Evolutionary conservation across 2,797 vertebrate genomes (phyloP).

Genomic region (Otus scops): DNA sequence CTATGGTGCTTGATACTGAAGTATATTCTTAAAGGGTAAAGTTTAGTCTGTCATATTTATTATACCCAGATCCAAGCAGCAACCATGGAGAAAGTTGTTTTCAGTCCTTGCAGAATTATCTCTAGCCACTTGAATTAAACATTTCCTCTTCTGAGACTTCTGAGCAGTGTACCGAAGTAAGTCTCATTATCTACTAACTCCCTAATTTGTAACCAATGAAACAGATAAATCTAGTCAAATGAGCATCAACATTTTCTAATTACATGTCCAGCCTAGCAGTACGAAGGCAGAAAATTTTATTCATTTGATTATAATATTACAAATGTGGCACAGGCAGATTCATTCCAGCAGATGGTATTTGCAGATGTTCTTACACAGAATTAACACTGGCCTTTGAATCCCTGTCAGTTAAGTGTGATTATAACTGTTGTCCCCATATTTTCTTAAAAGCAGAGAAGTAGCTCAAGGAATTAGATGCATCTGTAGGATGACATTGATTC

Average conservation of each 20-base stretch:
- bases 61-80: background rate
- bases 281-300: background rate
- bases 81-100: background rate
- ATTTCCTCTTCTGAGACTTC: background rate
- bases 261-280: conserved; percentile 16
- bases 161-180: background rate
- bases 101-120: background rate
- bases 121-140: conserved; percentile 1
- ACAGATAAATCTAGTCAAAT: conserved; percentile 29
- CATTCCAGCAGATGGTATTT: conserved; percentile 20
- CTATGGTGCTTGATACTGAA: background rate
- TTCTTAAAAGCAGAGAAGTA: background rate
- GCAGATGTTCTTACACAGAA: conserved; percentile 18
- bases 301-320: conserved; percentile 19
- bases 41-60: background rate
- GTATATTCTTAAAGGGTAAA: background rate
- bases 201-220: conserved; percentile 27
- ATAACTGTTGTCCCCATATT: background rate
- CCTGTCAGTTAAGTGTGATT: background rate
- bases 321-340: background rate
- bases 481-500: background rate
- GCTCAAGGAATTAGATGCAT: background rate
- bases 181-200: conserved; percentile 16
- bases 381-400: background rate
- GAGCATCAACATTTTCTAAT: conserved; percentile 15